Evolutionary conservation across 1,140 invertebrate genomes (phyloP), one percentile per base, ranked within the genome.

Genomic region (Palaemon carinicauda): DNA sequence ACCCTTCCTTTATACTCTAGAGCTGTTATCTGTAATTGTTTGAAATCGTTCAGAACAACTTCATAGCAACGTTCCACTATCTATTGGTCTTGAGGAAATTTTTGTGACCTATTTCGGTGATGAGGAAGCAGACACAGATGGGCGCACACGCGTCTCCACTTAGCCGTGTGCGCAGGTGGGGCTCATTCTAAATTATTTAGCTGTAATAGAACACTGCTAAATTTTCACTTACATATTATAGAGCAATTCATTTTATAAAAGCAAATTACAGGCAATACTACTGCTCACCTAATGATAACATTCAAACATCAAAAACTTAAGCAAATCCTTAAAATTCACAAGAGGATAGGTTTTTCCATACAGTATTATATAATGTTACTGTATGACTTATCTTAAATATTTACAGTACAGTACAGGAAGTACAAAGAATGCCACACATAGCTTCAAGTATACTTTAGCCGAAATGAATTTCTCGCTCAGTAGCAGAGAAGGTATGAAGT

Each of bases 21-120:
- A n/a, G 33, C n/a, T 65, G 24, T 31, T n/a, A 24, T 54, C 50
- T 14, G 29, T n/a, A 33, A 53, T 50, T 21, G 24, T 73, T 74
- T 84, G 82, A 84, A 84, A 84, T 84, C 82, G 82, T 84, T 75
- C 82, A 84, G 82, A 24, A 75, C 73, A 84, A 84, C 71, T 84
- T 71, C 5, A 77, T n/a, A 17, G 29, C 82, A 56, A n/a, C 51
- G 54, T 56, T 51, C 73, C 82, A 60, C 27, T 54, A 29, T 84
- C 73, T n/a, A 19, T 21, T 17, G 33, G 14, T 19, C n/a, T 77
- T 12, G 19, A 24, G 17, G 7, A 9, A 15, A 15, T n/a, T 77
- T n/a, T 51, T 24, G 7, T 52, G 17, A 21, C 21, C 19, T 21
- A 50, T 77, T 41, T 77, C 21, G n/a, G 74, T 19, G 65, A 21